Evolutionary conservation across 2,888 invertebrate species (phyloP).

Genomic region (Baccha elongata): DNA sequence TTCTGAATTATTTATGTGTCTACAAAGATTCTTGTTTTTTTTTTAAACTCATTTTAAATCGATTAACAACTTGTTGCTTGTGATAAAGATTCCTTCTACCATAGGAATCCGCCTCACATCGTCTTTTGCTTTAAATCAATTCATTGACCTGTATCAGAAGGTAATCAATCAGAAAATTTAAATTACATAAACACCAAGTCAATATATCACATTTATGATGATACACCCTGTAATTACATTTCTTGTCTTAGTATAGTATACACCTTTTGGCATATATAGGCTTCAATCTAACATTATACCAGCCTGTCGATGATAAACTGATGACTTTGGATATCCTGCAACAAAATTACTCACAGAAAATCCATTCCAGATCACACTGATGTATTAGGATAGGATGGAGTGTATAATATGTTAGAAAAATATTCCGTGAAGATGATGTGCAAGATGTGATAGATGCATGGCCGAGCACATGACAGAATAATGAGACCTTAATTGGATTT

Average conservation of each 20-base stretch:
- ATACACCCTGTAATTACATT: slow-evolving; percentile 71
- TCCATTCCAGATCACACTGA: slow-evolving; percentile 26
- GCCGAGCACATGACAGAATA: slow-evolving; percentile 76
- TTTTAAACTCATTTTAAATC: slow-evolving; percentile 56
- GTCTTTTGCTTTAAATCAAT: slow-evolving; percentile 54
- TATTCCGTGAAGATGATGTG: slow-evolving; percentile 28
- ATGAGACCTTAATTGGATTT: slow-evolving; percentile 75
- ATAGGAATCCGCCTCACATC: slow-evolving; percentile 41
- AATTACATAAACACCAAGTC: slow-evolving; percentile 71
- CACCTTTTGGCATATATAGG: slow-evolving; percentile 27
- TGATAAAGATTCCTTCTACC: neutral
- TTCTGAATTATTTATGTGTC: neutral
- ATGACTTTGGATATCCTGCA: slow-evolving; percentile 28
- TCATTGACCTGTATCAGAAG: slow-evolving; percentile 69
- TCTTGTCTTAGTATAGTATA: slow-evolving; percentile 29
- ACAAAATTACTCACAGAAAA: slow-evolving; percentile 44
- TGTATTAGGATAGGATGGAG: slow-evolving; percentile 40
- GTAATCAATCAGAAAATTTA: slow-evolving; percentile 73
- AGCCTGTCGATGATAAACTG: slow-evolving; percentile 49
- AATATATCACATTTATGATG: slow-evolving; percentile 68
- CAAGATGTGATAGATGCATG: slow-evolving; percentile 75
- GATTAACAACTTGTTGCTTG: slow-evolving; percentile 49
- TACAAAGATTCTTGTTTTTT: neutral
- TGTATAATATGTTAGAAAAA: slow-evolving; percentile 62
- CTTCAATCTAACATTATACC: slow-evolving; percentile 51